A percentile compares a stretch with the other conserved stretches of the same genome.
phyloP scores from a whole-genome alignment of 1,140 invertebrate species.

The Tribolium madens region DNA sequence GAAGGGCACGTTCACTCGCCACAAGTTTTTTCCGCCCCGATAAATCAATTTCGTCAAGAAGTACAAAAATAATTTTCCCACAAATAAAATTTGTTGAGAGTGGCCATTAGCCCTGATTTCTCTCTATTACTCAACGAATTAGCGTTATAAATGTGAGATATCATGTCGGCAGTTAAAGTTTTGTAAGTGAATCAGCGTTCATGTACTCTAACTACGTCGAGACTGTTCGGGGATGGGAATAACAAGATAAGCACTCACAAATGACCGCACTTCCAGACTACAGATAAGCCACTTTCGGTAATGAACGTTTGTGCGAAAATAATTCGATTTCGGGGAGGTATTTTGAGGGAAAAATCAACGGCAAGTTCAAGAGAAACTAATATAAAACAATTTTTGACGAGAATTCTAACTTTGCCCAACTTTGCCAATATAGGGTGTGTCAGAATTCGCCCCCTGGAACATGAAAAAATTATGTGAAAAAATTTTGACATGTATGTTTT shows the following conservation, averaged over 20 bases:
- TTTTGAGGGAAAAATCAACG: background rate
- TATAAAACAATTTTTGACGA: conserved; percentile 19
- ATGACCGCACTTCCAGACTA: conserved; percentile 26
- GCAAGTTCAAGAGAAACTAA: conserved; percentile 11
- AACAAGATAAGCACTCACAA: conserved; percentile 34
- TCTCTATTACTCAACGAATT: conserved; percentile 1
- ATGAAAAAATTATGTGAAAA: too few species aligned
- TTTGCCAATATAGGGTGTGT: too few species aligned
- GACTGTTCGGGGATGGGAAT: conserved; percentile 3
- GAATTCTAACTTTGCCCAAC: conserved; percentile 21
- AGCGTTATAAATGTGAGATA: conserved; percentile 28
- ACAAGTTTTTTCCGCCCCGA: background rate
- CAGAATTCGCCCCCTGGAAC: too few species aligned
- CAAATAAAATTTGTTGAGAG: background rate
- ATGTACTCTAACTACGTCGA: conserved; percentile 10
- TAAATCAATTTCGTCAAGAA: background rate
- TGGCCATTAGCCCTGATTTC: background rate
- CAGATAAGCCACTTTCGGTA: conserved; percentile 21
- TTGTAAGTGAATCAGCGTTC: conserved; percentile 29
- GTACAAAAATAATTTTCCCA: background rate
- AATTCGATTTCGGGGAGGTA: conserved; percentile 1
- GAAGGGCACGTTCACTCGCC: background rate
- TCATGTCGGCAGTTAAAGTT: conserved; percentile 27
- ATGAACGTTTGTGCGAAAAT: background rate
- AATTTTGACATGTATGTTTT: too few species aligned